Percentiles rank a stretch among this genome's conserved stretches.
These are phyloP conservation scores for Clarias fuscus DNA, from an alignment of 2,797 vertebrate genomes.

Conservation along the genomic window DNA sequence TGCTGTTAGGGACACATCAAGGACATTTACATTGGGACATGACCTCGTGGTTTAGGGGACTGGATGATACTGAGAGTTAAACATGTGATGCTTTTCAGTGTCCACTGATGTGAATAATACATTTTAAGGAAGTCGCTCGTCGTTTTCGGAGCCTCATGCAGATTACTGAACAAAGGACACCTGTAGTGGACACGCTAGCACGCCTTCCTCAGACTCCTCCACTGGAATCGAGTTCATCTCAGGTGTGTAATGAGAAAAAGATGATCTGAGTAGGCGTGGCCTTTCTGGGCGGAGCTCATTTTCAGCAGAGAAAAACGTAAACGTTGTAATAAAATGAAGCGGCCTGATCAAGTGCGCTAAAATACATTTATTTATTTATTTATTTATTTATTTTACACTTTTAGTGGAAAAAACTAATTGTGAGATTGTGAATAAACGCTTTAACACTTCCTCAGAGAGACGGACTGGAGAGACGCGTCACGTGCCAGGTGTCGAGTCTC, in stretches of 20 bases:
- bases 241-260: not conserved
- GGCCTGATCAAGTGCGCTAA: not conserved
- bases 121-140: not conserved
- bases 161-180: not conserved
- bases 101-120: not conserved
- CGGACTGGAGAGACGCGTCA: not conserved
- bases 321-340: not conserved
- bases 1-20: not conserved
- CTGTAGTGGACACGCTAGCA: not conserved
- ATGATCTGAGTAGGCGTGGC: not conserved
- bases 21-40: not conserved
- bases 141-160: not conserved
- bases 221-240: not conserved
- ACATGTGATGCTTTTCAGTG: not conserved
- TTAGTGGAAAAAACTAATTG: not conserved
- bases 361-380: too few species aligned
- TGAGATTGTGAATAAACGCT: too few species aligned
- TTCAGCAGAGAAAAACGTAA: not conserved
- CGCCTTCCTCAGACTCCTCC: not conserved
- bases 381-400: not conserved
- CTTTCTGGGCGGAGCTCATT: not conserved
- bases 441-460: not conserved
- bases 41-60: not conserved
- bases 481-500: not conserved
- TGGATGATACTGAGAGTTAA: not conserved